These are phyloP conservation scores for Montipora efflorescens DNA, from an alignment of 64 coral and sea anemone species.

Conservation along the genomic window DNA sequence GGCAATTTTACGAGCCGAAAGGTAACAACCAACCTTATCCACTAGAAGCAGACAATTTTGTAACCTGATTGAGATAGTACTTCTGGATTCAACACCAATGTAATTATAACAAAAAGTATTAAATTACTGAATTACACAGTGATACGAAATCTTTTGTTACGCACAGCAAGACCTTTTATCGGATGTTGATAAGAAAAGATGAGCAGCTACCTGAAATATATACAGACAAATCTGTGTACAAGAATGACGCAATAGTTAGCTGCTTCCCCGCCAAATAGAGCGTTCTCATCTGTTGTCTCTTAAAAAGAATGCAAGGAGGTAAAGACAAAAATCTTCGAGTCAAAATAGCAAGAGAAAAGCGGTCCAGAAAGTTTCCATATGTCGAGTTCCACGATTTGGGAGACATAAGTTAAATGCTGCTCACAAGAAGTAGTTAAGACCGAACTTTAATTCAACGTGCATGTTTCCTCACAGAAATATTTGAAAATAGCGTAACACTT, in stretches of 20 bases:
- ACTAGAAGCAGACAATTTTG: too few relatives aligned
- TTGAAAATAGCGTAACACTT: too few relatives aligned
- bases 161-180: not conserved
- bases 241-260: not conserved
- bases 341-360: not conserved
- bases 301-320: not conserved
- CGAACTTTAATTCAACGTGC: too few relatives aligned
- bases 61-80: too few relatives aligned
- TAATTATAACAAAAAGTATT: too few relatives aligned
- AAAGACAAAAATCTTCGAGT: not conserved
- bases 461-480: too few relatives aligned
- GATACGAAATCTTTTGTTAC: not conserved
- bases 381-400: not conserved
- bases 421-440: too few relatives aligned
- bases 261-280: not conserved
- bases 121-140: too few relatives aligned
- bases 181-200: not conserved
- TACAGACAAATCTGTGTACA: not conserved
- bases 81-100: too few relatives aligned
- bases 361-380: not conserved
- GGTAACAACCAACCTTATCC: too few relatives aligned
- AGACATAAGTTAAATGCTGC: too few relatives aligned
- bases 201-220: not conserved
- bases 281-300: not conserved
- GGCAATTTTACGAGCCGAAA: too few relatives aligned